Evolutionary conservation across 2,797 vertebrate genomes (phyloP).

Genomic region (Rhynchonycteris naso): DNA sequence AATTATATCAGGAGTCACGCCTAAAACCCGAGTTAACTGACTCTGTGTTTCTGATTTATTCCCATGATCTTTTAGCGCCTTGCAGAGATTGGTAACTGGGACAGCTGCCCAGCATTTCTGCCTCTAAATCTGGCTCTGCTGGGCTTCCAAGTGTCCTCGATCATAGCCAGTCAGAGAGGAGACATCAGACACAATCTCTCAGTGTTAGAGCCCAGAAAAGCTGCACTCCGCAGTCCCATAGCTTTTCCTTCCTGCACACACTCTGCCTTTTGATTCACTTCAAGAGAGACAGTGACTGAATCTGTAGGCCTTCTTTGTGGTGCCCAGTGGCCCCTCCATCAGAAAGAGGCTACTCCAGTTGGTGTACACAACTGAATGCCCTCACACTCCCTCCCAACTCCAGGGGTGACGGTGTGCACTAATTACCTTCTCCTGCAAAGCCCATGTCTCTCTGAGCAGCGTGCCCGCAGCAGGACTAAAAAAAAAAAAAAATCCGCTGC

Average conservation of each 20-base stretch:
- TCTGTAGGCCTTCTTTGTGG: background rate
- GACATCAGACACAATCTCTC: background rate
- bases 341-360: background rate
- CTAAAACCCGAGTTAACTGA: background rate
- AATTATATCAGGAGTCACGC: background rate
- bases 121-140: constrained; percentile 42
- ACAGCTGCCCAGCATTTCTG: constrained; percentile 26
- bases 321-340: background rate
- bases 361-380: background rate
- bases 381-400: background rate
- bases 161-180: background rate
- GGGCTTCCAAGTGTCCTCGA: background rate
- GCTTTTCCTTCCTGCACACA: background rate
- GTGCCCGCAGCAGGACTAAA: constrained; percentile 61
- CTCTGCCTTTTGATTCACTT: background rate
- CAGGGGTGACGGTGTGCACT: constrained; percentile 45
- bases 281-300: background rate
- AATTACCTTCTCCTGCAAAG: constrained; percentile 69
- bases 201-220: background rate
- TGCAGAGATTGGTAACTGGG: background rate
- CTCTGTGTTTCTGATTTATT: background rate
- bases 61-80: background rate
- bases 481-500: constrained; percentile 50
- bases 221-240: fast-evolving
- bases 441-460: background rate